Conservation (phyloP, 2,113 vertebrate genomes). For the Corythoichthys intestinalis region DNA sequence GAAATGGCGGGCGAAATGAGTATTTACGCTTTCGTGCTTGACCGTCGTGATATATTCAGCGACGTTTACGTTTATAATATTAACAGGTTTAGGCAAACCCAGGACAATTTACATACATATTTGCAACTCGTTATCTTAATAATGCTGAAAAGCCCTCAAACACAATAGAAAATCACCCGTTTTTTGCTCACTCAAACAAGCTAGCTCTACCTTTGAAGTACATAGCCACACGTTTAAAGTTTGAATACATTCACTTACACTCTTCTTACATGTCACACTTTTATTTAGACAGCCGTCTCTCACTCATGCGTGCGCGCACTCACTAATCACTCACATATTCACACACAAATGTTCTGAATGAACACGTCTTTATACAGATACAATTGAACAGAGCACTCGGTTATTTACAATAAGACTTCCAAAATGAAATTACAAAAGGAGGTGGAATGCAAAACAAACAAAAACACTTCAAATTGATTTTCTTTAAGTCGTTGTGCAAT, state of each 20-base stretch:
- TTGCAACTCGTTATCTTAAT: no score
- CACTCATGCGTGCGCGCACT: background rate
- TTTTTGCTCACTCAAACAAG: no score
- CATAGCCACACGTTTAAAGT: background rate
- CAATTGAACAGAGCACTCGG: constrained; percentile 66
- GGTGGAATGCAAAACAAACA: constrained; percentile 80
- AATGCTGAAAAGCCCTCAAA: no score
- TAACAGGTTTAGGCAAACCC: no score
- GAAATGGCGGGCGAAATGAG: background rate
- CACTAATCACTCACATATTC: background rate
- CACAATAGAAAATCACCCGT: no score
- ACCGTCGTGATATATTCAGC: no score
- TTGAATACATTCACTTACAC: background rate
- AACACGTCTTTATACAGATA: constrained; percentile 70
- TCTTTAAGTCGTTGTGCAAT: constrained; percentile 83
- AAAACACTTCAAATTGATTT: constrained; percentile 59
- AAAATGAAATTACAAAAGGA: constrained; percentile 61
- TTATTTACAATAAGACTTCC: constrained; percentile 71
- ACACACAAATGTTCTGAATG: constrained; percentile 53
- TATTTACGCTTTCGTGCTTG: background rate
- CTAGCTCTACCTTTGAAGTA: no score
- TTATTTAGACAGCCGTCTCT: background rate
- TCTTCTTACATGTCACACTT: background rate
- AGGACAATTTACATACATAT: no score
- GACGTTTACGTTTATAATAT: no score